Conservation (phyloP, 2,888 invertebrate species). For the Eupelmus urozonus region DNA sequence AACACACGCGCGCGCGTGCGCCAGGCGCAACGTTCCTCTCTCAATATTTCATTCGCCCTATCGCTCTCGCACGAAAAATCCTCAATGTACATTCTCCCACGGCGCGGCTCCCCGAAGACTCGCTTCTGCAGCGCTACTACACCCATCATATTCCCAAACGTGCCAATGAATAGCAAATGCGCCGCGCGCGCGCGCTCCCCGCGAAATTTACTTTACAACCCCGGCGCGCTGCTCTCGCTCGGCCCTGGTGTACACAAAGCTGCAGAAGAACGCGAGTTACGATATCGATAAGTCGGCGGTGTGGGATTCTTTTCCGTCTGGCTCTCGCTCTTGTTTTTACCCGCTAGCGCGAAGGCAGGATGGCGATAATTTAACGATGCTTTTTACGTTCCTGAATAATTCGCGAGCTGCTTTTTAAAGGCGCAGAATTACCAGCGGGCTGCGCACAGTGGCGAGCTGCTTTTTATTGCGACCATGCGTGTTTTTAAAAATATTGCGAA, state of each 20-base stretch:
- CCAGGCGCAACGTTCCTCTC: not conserved
- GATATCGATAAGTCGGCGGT: conserved; percentile 55
- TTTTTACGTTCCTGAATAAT: conserved; percentile 43
- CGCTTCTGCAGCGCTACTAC: not conserved
- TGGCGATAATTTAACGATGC: conserved; percentile 42
- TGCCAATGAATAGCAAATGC: conserved; percentile 53
- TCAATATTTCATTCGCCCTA: no score
- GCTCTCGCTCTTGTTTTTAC: conserved; percentile 8
- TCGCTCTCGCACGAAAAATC: not conserved
- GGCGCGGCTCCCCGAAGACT: conserved; percentile 4
- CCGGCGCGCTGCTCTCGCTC: not conserved
- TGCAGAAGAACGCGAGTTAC: conserved; percentile 12
- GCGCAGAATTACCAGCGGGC: no score
- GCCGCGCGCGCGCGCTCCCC: no score
- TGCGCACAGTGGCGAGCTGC: no score
- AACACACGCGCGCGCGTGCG: no score
- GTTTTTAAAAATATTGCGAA: no score
- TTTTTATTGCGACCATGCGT: no score
- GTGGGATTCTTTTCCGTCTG: not conserved
- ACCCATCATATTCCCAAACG: conserved; percentile 38
- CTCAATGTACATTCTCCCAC: conserved; percentile 3
- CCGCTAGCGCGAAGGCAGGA: not conserved
- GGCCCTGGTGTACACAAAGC: not conserved
- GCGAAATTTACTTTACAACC: conserved; percentile 45
- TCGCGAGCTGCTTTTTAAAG: conserved; percentile 1